Base-by-base conservation (phyloP, 2,888 invertebrate genomes). In the Ceratothoa steindachneri region DNA sequence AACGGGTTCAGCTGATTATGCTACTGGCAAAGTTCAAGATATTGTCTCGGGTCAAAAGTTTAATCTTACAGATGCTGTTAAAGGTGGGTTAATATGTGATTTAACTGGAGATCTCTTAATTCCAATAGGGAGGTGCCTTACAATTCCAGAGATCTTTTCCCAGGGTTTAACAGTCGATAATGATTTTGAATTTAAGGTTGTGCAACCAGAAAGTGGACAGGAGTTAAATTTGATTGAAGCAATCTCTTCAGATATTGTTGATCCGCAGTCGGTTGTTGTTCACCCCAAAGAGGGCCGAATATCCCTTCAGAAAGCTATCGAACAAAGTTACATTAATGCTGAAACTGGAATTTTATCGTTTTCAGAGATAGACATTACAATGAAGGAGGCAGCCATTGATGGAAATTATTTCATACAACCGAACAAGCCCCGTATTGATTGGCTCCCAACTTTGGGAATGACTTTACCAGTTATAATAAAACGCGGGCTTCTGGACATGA, bases 201-300 rank as follows among this genome's bases (percentile, higher is more conserved):
- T 95, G 80, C 95, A 95, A 84, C 94, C 95, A 1, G 93, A 93
- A 85, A 91, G 92, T 27, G 95, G 95, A 1, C 88, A 87, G 81
- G 88, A 89, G 77, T 86, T 95, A 70, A 90, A 90, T 72, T 86
- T 95, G 77, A 88, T 89, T 81, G 91, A 95, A 87, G 93, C 95
- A 29, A 91, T 96, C 69, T 88, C 91, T 81, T 93, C 92, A 84
- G 95, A 95, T 82, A 90, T 95, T 81, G 88, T 95, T 68, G 93
- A 97, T 86, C 90, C 93, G 0, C 85, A 90, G 71, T 92, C 93
- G 70, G 85, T 97, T 71, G 85, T 85, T 31, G 87, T 89, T 81
- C 88, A 88, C 0, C 86, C 88, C 51, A 89, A 89, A 0, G 89
- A 88, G 51, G 87, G 87, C 78, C 87, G 87, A 77, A 87, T 94